phyloP scores from a whole-genome alignment of 2,888 invertebrate species.

The Tortrix viridana region DNA sequence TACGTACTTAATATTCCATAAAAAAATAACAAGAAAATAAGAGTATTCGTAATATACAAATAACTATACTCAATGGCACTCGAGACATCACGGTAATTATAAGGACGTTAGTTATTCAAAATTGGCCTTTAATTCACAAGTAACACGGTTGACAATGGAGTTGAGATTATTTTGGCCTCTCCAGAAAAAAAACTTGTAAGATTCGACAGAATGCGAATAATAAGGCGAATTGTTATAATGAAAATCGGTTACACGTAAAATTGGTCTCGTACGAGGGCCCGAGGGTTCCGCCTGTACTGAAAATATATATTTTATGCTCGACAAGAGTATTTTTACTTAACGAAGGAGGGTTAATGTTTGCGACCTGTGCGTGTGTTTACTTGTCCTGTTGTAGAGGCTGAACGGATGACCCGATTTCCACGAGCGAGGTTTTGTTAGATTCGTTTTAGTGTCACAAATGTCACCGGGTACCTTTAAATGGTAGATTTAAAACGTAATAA shows the following conservation, averaged over 20 bases:
- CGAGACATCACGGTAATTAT: slow-evolving; percentile 20
- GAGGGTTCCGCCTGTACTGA: slow-evolving; percentile 4
- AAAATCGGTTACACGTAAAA: slow-evolving; percentile 26
- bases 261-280: slow-evolving; percentile 6
- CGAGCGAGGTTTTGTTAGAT: too few relatives aligned
- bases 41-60: slow-evolving; percentile 17
- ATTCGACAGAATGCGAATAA: slow-evolving; percentile 29
- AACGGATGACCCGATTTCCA: too few relatives aligned
- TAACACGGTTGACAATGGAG: neutral
- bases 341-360: too few relatives aligned
- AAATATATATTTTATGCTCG: too few relatives aligned
- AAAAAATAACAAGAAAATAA: neutral
- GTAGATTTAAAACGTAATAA: too few relatives aligned
- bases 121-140: neutral
- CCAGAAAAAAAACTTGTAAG: slow-evolving; percentile 29
- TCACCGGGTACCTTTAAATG: too few relatives aligned
- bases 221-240: slow-evolving; percentile 33
- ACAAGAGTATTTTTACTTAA: too few relatives aligned
- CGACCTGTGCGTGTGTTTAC: too few relatives aligned
- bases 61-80: slow-evolving; percentile 25
- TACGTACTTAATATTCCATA: neutral
- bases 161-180: neutral
- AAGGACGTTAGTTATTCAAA: neutral
- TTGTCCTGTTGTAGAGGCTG: too few relatives aligned
- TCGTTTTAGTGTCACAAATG: too few relatives aligned